Percentiles rank a stretch among this genome's conserved stretches.
Conservation (phyloP, 2,888 invertebrate species). For the Lithophane ornitopus region DNA sequence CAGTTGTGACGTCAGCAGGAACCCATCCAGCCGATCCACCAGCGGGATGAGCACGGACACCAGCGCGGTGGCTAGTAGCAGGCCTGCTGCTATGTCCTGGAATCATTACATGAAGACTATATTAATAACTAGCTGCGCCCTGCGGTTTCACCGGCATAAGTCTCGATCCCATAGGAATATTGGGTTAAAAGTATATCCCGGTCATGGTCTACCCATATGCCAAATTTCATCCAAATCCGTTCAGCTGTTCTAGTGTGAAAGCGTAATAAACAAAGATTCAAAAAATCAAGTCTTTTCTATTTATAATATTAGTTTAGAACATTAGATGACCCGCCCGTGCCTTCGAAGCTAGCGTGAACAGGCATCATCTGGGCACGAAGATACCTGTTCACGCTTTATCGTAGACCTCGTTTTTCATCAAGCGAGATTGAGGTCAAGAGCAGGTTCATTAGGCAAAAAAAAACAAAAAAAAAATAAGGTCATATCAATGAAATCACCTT, state of each 20-base stretch:
- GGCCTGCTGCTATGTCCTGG: constrained; percentile 96
- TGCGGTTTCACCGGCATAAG: too few relatives aligned
- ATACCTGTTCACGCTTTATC: background rate
- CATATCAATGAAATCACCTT: background rate
- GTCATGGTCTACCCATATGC: too few relatives aligned
- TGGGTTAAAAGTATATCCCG: too few relatives aligned
- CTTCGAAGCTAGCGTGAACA: background rate
- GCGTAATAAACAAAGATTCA: too few relatives aligned
- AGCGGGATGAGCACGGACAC: constrained; percentile 94
- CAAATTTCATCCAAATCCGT: too few relatives aligned
- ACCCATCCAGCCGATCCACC: constrained; percentile 93
- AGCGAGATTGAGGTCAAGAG: background rate
- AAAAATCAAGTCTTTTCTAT: too few relatives aligned
- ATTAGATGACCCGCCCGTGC: background rate
- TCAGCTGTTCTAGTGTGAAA: too few relatives aligned
- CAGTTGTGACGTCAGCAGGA: constrained; percentile 92
- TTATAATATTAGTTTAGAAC: too few relatives aligned
- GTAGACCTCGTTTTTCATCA: background rate
- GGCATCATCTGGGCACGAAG: background rate
- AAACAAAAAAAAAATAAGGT: background rate
- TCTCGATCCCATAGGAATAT: too few relatives aligned
- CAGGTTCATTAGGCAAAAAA: background rate
- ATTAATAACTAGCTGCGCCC: too few relatives aligned
- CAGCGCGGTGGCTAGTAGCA: constrained; percentile 92
- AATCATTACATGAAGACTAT: constrained; percentile 69